Base-by-base conservation (phyloP, 2,797 vertebrate genomes). In the Leptatherina wallacei region DNA sequence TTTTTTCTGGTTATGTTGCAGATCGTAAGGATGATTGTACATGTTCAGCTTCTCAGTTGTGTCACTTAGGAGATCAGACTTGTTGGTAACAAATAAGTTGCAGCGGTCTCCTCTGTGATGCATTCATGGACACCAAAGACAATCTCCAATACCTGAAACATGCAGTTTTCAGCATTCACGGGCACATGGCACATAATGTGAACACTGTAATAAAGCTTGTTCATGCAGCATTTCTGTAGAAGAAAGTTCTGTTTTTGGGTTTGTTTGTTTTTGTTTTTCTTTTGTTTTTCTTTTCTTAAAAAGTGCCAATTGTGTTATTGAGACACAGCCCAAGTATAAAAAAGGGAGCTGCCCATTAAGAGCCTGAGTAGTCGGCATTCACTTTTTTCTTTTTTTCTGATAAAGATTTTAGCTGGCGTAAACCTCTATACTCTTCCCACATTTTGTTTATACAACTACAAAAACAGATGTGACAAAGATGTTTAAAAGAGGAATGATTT, bases 41-140 rank as follows among this genome's bases (percentile, higher is more conserved):
- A 55, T 56, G 40, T 49, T 71, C 32, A 40, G 33, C 66, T 35
- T 51, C 42, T 51, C 24, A 27, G 49, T 36, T 2, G 49, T 36
- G 1, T 47, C 32, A 44, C 32, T 54, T 22, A 36, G 20, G 32
- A 29, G 49, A 40, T 66, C 49, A 35, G 66, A 12, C 12, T 27
- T 14, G 32, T 32, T 27, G 0, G 5, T 58, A 33, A 42, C 47
- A 27, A 27, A 27, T 27, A 27, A 27, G 24, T 27, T 27, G 24
- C 24, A 27, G 24, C 13, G 1, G 32, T 40, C 14, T 5, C 6
- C 16, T 57, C 52, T 66, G 56, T 65, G 58, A 76, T 9, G 22
- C n/a, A 27, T 81, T 69, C 9, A 22, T 68, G 65, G 57, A 85
- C 84, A 77, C 86, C 86, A 86, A 86, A 90, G 85, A 87, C 64